These are phyloP conservation scores for Rhabdornis inornatus DNA, from an alignment of 2,113 vertebrate genomes.

Conservation along the genomic window DNA sequence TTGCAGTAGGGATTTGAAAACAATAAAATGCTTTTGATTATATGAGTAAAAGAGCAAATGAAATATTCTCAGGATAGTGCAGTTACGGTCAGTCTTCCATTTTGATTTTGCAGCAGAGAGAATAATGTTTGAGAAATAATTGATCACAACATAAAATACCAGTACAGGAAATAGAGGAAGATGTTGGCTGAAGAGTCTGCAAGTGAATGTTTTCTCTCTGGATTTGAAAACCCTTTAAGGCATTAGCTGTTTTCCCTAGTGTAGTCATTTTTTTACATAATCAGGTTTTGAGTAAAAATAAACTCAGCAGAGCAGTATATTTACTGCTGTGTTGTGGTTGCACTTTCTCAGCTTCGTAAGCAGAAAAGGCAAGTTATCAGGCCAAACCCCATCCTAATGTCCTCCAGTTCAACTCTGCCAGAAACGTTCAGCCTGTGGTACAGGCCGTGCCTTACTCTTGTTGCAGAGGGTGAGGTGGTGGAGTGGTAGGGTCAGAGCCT, in stretches of 20 bases:
- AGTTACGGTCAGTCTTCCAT: conserved; percentile 12
- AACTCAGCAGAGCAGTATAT: background rate
- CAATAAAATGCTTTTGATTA: background rate
- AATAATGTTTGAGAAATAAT: conserved; percentile 35
- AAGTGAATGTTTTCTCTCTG: background rate
- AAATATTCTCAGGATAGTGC: background rate
- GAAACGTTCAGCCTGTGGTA: background rate
- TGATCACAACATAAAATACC: conserved; percentile 6
- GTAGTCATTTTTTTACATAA: conserved; percentile 17
- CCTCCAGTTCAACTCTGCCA: background rate
- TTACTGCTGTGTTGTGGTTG: background rate
- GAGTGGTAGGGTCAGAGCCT: background rate
- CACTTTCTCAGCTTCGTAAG: background rate
- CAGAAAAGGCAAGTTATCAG: background rate
- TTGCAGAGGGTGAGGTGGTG: background rate
- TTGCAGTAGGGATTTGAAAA: background rate
- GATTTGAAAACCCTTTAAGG: background rate
- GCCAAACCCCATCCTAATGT: background rate
- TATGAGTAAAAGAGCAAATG: background rate
- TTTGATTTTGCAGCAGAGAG: conserved; percentile 38
- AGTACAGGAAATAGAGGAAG: background rate
- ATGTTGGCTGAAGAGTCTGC: background rate
- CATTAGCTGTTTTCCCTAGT: background rate
- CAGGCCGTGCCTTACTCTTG: background rate
- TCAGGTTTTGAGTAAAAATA: conserved; percentile 19